Evolutionary conservation across 2,113 vertebrate species (phyloP).

Genomic region (Carettochelys insculpta): DNA sequence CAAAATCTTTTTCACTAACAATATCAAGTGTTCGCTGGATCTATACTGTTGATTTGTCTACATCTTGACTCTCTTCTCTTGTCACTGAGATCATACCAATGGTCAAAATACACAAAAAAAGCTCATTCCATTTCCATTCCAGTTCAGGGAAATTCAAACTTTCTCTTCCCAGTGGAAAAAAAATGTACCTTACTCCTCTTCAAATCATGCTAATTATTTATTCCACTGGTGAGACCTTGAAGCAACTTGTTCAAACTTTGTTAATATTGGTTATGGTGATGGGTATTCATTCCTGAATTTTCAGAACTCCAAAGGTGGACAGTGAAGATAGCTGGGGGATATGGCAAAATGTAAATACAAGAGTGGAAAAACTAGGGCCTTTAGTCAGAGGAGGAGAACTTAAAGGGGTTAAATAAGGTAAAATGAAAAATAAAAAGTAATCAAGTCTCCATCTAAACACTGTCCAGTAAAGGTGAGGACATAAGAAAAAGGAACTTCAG

Average conservation of each 20-base stretch:
- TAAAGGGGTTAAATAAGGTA: background rate
- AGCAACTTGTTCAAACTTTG: background rate
- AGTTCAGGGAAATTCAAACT: background rate
- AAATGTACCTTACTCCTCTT: background rate
- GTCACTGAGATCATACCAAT: conserved; percentile 45
- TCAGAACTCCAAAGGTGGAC: background rate
- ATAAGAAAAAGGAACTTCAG: background rate
- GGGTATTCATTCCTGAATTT: background rate
- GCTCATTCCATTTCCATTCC: background rate
- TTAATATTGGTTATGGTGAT: background rate
- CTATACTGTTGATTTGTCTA: background rate
- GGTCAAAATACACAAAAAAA: background rate
- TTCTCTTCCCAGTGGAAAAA: background rate
- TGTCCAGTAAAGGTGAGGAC: background rate
- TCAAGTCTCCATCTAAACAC: background rate
- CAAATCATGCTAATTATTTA: background rate
- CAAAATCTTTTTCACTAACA: conserved; percentile 61
- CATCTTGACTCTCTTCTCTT: conserved; percentile 28
- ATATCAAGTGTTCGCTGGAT: conserved; percentile 11
- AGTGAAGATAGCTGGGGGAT: background rate
- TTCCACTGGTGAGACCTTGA: background rate
- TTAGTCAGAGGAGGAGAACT: background rate
- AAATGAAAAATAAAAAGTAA: background rate
- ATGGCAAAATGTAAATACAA: background rate
- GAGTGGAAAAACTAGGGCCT: background rate